These are phyloP conservation scores for Apocrypta bakeri DNA, from an alignment of 1,140 invertebrate genomes.

Conservation along the genomic window DNA sequence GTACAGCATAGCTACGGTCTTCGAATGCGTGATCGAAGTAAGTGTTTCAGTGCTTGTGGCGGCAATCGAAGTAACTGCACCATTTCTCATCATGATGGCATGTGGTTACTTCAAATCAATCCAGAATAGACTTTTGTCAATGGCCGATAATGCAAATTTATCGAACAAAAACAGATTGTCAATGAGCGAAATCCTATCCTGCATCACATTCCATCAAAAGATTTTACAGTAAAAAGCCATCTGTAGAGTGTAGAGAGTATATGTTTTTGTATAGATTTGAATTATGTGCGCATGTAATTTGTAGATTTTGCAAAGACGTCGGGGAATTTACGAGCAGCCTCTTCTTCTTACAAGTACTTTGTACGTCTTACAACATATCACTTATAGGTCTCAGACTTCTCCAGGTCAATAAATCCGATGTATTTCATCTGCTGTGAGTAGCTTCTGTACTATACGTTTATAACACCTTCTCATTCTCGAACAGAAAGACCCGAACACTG, in stretches of 20 bases:
- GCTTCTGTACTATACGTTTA: not conserved
- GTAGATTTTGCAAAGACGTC: constrained; percentile 15
- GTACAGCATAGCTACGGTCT: not conserved
- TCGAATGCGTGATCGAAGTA: not conserved
- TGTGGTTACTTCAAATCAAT: constrained; percentile 1
- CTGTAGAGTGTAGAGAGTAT: not conserved
- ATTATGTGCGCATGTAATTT: not conserved
- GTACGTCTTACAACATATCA: constrained; percentile 28
- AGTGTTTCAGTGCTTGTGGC: not conserved
- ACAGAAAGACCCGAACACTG: not conserved
- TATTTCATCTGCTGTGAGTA: no score
- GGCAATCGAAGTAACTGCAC: not conserved
- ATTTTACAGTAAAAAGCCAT: not conserved
- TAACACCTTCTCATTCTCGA: not conserved
- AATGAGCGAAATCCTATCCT: not conserved
- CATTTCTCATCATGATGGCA: constrained; percentile 15
- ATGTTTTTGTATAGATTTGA: no score
- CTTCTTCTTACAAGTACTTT: not conserved
- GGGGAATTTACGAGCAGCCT: not conserved
- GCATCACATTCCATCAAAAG: constrained; percentile 18
- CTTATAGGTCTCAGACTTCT: constrained; percentile 7
- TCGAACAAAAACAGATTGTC: not conserved
- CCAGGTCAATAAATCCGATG: not conserved
- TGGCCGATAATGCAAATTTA: not conserved
- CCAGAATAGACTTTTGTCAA: not conserved